These are phyloP conservation scores for Mugil cephalus DNA, from an alignment of 2,113 vertebrate genomes.

Conservation along the genomic window DNA sequence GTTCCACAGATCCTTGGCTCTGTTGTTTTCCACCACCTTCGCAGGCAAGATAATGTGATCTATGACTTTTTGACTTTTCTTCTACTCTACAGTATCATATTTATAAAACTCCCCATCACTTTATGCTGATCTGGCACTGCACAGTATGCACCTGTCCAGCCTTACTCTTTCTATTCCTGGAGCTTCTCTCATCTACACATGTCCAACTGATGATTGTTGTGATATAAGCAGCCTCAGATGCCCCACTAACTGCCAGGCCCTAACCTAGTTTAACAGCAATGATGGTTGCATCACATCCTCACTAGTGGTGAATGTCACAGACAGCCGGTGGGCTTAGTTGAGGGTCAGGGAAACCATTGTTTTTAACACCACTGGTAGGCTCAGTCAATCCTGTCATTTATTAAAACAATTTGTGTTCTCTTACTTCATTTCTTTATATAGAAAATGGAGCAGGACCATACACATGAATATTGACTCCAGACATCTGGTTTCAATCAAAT, in stretches of 20 bases:
- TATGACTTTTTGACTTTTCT: no score
- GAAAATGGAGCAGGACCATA: not conserved
- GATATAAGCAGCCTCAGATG: conserved; percentile 34
- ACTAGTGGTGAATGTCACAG: conserved; percentile 63
- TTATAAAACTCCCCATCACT: not conserved
- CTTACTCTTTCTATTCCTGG: not conserved
- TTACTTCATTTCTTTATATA: no score
- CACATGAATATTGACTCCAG: no score
- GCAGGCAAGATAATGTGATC: no score
- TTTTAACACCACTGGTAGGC: conserved; percentile 20
- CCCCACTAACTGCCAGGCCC: conserved; percentile 10
- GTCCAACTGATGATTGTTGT: conserved; percentile 28
- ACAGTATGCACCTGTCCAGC: not conserved
- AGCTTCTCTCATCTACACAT: conserved; percentile 13
- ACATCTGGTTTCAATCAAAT: no score
- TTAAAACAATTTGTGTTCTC: no score
- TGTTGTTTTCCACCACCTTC: no score
- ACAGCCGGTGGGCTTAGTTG: conserved; percentile 40
- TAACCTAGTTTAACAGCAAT: conserved; percentile 62
- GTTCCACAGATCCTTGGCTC: no score
- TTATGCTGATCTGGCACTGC: not conserved
- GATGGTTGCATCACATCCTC: conserved; percentile 58
- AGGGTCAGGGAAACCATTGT: conserved; percentile 22
- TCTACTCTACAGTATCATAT: not conserved
- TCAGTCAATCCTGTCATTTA: not conserved